These are phyloP conservation scores for Eleginops maclovinus DNA, from an alignment of 2,113 vertebrate genomes.

Conservation along the genomic window DNA sequence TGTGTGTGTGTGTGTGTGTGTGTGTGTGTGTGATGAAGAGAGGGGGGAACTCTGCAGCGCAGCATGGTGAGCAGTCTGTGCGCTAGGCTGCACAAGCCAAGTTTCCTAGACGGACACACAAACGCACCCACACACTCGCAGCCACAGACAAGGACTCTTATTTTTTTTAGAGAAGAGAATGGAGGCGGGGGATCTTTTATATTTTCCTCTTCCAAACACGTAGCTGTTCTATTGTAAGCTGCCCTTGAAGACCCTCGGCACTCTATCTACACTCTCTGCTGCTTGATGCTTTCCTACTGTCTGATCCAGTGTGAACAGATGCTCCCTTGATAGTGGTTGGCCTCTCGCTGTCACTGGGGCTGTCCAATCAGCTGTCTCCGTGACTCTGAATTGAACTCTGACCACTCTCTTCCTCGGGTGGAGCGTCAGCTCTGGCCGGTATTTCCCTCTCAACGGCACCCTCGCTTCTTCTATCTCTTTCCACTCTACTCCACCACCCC, in stretches of 20 bases:
- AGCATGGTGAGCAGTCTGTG: slow-evolving; percentile 79
- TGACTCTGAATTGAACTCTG: slow-evolving; percentile 91
- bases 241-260: slow-evolving; percentile 71
- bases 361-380: slow-evolving; percentile 94
- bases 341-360: slow-evolving; percentile 89
- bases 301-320: slow-evolving; percentile 80
- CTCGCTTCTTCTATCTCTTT: slow-evolving; percentile 52
- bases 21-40: slow-evolving; percentile 30
- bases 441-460: slow-evolving; percentile 66
- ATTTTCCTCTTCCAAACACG: slow-evolving; percentile 70
- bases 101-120: slow-evolving; percentile 75
- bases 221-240: slow-evolving; percentile 78
- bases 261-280: slow-evolving; percentile 47
- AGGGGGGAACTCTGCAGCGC: slow-evolving; percentile 59
- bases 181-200: slow-evolving; percentile 74
- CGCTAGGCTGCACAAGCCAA: slow-evolving; percentile 73
- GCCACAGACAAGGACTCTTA: slow-evolving; percentile 66
- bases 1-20: slow-evolving; percentile 10
- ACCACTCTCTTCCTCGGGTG: slow-evolving; percentile 90
- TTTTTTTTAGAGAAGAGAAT: slow-evolving; percentile 72
- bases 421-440: slow-evolving; percentile 87
- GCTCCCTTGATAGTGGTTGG: slow-evolving; percentile 82
- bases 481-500: slow-evolving; percentile 31
- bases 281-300: slow-evolving; percentile 66
- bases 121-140: slow-evolving; percentile 69